Conservation (phyloP, 1,140 invertebrate species). For the Drosophila teissieri region DNA sequence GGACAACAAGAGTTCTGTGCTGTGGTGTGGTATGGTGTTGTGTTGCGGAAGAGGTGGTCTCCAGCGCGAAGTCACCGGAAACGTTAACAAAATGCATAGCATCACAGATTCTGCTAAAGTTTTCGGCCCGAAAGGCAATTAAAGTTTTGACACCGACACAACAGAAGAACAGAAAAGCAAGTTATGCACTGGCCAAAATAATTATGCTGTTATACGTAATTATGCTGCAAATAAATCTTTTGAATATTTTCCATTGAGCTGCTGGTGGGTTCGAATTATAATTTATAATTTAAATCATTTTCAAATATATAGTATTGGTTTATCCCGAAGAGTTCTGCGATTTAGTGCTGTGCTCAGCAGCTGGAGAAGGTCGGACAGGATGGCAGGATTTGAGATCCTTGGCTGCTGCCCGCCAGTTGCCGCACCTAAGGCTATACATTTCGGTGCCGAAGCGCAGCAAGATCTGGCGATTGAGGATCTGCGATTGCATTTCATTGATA, state of each 20-base stretch:
- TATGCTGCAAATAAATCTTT: too few species aligned
- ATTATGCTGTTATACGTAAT: neutral
- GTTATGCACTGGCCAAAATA: constrained; percentile 9
- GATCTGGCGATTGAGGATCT: constrained; percentile 3
- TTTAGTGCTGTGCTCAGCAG: constrained; percentile 1
- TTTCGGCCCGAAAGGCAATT: constrained; percentile 73
- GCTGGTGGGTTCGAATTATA: too few species aligned
- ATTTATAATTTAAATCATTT: neutral
- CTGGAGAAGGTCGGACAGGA: constrained; percentile 14
- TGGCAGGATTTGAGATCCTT: constrained; percentile 8
- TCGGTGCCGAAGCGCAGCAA: constrained; percentile 5
- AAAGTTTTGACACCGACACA: constrained; percentile 64
- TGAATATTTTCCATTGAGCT: too few species aligned
- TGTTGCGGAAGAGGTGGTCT: constrained; percentile 10
- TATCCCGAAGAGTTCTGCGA: neutral
- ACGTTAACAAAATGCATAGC: constrained; percentile 74
- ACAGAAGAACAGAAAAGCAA: constrained; percentile 25
- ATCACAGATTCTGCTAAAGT: constrained; percentile 69
- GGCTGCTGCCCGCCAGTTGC: constrained; percentile 25
- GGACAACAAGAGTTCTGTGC: constrained; percentile 25
- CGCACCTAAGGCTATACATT: constrained; percentile 28
- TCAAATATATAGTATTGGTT: neutral
- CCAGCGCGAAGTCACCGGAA: constrained; percentile 69
- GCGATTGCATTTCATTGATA: constrained; percentile 19
- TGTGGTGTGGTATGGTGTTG: neutral